A percentile compares a stretch with the other conserved stretches of the same genome.
Evolutionary conservation across 1,140 invertebrate genomes (phyloP).

Genomic region (Drosophila eugracilis): DNA sequence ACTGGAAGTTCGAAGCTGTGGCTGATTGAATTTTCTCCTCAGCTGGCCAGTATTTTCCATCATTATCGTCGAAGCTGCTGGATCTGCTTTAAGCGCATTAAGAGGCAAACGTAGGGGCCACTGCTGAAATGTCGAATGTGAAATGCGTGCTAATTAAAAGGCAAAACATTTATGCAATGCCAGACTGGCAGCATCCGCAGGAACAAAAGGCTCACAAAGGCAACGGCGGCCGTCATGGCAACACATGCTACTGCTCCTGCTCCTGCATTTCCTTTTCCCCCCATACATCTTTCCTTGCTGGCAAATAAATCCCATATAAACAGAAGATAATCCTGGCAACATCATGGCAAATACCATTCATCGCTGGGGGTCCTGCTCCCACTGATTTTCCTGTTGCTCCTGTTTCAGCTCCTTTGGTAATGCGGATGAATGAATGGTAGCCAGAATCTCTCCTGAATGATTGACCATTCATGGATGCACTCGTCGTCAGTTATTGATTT

Average conservation of each 20-base stretch:
- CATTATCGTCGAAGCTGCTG: constrained; percentile 9
- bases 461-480: constrained; percentile 47
- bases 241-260: constrained; percentile 38
- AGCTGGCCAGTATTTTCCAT: constrained; percentile 43
- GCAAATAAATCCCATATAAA: constrained; percentile 80
- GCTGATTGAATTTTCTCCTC: constrained; percentile 66
- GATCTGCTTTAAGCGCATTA: constrained; percentile 70
- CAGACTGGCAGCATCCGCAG: constrained; percentile 46
- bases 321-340: constrained; percentile 77
- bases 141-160: constrained; percentile 79
- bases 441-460: constrained; percentile 16
- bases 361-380: constrained; percentile 31
- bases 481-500: constrained; percentile 51
- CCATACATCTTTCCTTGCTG: constrained; percentile 7
- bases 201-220: constrained; percentile 54
- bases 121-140: constrained; percentile 33
- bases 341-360: constrained; percentile 71
- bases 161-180: constrained; percentile 80
- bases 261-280: background rate
- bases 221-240: constrained; percentile 72
- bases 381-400: constrained; percentile 16
- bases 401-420: constrained; percentile 20
- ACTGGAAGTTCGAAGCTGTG: constrained; percentile 30
- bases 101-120: constrained; percentile 17
- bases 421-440: constrained; percentile 42